phyloP scores from a whole-genome alignment of 2,888 invertebrate genomes.

The Cyclophora albipunctata region DNA sequence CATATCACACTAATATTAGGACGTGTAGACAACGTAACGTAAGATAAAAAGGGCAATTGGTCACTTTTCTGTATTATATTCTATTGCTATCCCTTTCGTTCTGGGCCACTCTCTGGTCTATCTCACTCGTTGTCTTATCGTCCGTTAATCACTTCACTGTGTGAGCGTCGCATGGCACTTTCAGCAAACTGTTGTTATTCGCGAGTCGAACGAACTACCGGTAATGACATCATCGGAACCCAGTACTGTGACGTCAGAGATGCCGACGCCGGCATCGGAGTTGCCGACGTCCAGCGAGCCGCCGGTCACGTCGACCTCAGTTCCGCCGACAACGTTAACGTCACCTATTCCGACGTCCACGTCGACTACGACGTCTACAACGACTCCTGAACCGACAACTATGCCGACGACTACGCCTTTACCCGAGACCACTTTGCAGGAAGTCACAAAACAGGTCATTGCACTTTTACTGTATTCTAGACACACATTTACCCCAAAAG shows the following conservation, averaged over 20 bases:
- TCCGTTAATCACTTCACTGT: constrained; percentile 50
- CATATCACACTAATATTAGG: constrained; percentile 48
- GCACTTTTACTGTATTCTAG: background rate
- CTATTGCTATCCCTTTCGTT: constrained; percentile 2
- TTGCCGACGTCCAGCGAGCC: constrained; percentile 22
- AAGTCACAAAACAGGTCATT: constrained; percentile 61
- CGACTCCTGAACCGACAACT: constrained; percentile 26
- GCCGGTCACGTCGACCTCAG: constrained; percentile 24
- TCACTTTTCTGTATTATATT: background rate
- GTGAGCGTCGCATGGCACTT: constrained; percentile 74
- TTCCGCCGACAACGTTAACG: constrained; percentile 24
- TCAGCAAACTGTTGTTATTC: constrained; percentile 72
- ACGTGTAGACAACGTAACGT: constrained; percentile 45
- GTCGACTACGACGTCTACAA: constrained; percentile 31
- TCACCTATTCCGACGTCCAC: constrained; percentile 27
- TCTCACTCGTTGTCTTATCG: constrained; percentile 41
- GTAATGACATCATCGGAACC: constrained; percentile 43
- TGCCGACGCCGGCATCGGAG: constrained; percentile 31
- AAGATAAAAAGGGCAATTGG: background rate
- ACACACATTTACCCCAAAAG: too few species aligned
- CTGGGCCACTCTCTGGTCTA: constrained; percentile 1
- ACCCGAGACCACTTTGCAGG: constrained; percentile 49
- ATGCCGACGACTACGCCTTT: constrained; percentile 40
- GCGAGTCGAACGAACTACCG: constrained; percentile 63
- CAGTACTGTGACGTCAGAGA: constrained; percentile 37